These are phyloP conservation scores for Papilio gigon DNA, from an alignment of 2,888 invertebrate genomes.

Conservation along the genomic window DNA sequence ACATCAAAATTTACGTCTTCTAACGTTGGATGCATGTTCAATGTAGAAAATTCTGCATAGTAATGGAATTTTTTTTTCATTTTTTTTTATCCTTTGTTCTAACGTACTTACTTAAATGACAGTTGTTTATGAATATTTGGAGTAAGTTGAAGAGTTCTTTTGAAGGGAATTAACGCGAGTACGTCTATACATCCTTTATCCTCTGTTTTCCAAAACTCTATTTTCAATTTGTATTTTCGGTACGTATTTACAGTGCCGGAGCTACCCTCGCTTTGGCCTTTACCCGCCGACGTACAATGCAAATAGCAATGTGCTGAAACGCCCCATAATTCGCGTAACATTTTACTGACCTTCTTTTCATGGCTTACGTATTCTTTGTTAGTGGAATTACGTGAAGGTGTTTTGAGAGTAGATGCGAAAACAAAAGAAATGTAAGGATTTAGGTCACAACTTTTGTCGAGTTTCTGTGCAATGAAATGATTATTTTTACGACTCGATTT, in stretches of 20 bases:
- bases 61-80: too few species aligned
- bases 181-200: not conserved
- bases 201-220: not conserved
- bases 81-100: too few species aligned
- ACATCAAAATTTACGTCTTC: not conserved
- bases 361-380: conserved; percentile 41
- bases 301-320: conserved; percentile 74
- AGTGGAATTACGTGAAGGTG: conserved; percentile 39
- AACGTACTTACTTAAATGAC: too few species aligned
- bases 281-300: conserved; percentile 71
- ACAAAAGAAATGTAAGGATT: conserved; percentile 38
- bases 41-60: too few species aligned
- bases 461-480: conserved; percentile 31
- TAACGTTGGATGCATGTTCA: not conserved
- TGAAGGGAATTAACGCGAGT: too few species aligned
- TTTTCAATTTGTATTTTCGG: not conserved
- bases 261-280: conserved; percentile 64
- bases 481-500: conserved; percentile 29
- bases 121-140: too few species aligned
- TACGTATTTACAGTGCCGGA: conserved; percentile 48
- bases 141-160: too few species aligned
- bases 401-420: conserved; percentile 40
- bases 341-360: conserved; percentile 69
- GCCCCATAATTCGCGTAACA: conserved; percentile 74
- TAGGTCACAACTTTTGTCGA: conserved; percentile 31